Evolutionary conservation across 1,140 invertebrate species (phyloP).

Genomic region (Sitodiplosis mosellana): DNA sequence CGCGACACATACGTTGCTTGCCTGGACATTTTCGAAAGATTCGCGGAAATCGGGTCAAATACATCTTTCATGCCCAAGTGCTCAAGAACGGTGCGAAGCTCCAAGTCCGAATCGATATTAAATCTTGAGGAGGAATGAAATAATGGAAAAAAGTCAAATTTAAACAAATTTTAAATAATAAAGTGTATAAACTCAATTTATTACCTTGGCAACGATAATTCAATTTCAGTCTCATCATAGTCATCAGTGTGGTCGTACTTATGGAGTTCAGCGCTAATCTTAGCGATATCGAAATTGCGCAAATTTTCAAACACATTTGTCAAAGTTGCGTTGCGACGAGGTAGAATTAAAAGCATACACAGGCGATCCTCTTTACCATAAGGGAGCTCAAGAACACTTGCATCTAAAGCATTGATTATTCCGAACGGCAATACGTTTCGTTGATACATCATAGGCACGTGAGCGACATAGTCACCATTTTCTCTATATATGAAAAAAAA

Average conservation of each 20-base stretch:
- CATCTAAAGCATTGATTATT: conserved; percentile 33
- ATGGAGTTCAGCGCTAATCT: conserved; percentile 31
- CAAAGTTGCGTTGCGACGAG: conserved; percentile 11
- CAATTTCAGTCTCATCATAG: conserved; percentile 37
- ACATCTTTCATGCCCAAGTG: conserved; percentile 51
- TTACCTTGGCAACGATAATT: conserved; percentile 48
- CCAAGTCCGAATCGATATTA: conserved; percentile 39
- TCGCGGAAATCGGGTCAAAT: conserved; percentile 37
- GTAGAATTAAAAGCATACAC: conserved; percentile 14
- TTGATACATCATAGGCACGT: conserved; percentile 43
- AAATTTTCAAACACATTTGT: conserved; percentile 32
- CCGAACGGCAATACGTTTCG: conserved; percentile 31
- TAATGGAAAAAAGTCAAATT: too few species aligned
- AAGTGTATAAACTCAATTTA: too few species aligned
- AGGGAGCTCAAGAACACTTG: conserved; percentile 48
- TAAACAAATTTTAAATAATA: too few species aligned
- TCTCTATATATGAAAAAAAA: too few species aligned
- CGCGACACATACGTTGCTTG: conserved; percentile 33
- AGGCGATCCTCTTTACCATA: conserved; percentile 31
- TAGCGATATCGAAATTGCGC: conserved; percentile 29
- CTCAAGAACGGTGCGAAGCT: conserved; percentile 34
- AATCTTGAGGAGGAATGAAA: too few species aligned
- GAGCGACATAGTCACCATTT: conserved; percentile 26
- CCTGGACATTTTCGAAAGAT: conserved; percentile 40
- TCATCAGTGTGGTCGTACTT: conserved; percentile 17